These are phyloP conservation scores for Drosophila demipolita DNA, from an alignment of 2,888 invertebrate species.

Conservation along the genomic window DNA sequence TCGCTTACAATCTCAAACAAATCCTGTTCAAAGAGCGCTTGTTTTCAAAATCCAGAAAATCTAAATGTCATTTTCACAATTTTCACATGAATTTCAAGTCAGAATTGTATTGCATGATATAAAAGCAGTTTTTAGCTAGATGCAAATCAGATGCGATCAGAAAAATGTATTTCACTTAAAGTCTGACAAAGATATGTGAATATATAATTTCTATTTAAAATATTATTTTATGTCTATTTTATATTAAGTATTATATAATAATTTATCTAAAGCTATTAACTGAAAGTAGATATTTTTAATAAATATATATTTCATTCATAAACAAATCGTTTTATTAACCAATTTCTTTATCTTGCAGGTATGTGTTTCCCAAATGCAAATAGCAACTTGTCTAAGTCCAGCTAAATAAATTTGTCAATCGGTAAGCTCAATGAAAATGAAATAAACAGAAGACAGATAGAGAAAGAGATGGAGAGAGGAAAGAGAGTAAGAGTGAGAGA, in stretches of 20 bases:
- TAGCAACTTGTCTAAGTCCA: conserved; percentile 26
- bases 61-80: not conserved
- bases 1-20: not conserved
- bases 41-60: not conserved
- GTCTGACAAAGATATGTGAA: not conserved
- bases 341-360: conserved; percentile 51
- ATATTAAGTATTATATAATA: not conserved
- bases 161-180: not conserved
- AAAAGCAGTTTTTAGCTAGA: not conserved
- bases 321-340: conserved; percentile 37
- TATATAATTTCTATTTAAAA: not conserved
- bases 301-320: conserved; percentile 10
- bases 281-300: not conserved
- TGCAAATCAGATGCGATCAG: not conserved
- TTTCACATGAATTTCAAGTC: not conserved
- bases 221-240: not conserved
- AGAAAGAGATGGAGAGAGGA: not conserved
- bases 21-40: not conserved
- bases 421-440: conserved; percentile 41
- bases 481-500: not conserved
- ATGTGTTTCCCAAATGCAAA: conserved; percentile 47
- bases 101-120: not conserved
- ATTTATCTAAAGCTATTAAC: not conserved
- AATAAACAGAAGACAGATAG: not conserved
- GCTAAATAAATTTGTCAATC: conserved; percentile 16